Conservation (phyloP, 1,140 invertebrate genomes). For the Brachystomella parvula region DNA sequence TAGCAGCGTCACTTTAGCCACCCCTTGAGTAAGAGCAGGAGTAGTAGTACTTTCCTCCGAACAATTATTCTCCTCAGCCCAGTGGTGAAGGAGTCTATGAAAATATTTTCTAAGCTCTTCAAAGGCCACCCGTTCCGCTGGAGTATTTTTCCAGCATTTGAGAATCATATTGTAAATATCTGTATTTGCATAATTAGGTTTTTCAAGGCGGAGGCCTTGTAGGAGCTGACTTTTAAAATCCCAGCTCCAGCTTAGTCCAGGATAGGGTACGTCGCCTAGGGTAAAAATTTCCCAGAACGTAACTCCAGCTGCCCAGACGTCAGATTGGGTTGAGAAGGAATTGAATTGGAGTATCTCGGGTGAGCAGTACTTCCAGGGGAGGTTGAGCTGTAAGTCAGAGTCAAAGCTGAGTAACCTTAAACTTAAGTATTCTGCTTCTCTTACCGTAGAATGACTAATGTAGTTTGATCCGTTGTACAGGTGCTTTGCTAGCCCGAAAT, state of each 20-base stretch:
- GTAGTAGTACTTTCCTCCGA: neutral
- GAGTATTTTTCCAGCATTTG: neutral
- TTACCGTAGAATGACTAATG: constrained; percentile 18
- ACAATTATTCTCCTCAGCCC: neutral
- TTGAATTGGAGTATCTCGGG: constrained; percentile 45
- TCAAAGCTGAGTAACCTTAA: neutral
- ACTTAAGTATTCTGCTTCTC: constrained; percentile 8
- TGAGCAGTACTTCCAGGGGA: constrained; percentile 49
- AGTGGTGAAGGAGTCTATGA: constrained; percentile 3
- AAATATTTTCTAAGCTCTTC: neutral
- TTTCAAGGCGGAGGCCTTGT: neutral
- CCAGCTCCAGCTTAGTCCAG: neutral
- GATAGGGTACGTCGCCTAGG: constrained; percentile 34
- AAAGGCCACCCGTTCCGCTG: neutral
- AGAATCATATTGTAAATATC: neutral
- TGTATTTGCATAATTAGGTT: neutral
- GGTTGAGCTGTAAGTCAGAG: constrained; percentile 8
- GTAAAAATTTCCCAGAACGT: constrained; percentile 47
- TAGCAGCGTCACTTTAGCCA: too few species aligned
- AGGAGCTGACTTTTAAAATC: constrained; percentile 2
- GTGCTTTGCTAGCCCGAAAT: constrained; percentile 50
- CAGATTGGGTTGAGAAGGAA: constrained; percentile 45
- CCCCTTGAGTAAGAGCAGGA: too few species aligned
- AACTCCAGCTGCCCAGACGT: constrained; percentile 50
- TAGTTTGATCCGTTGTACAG: constrained; percentile 28